These are phyloP conservation scores for Phoenoteleia sp. DNA, from an alignment of 2,888 invertebrate genomes.

Conservation along the genomic window DNA sequence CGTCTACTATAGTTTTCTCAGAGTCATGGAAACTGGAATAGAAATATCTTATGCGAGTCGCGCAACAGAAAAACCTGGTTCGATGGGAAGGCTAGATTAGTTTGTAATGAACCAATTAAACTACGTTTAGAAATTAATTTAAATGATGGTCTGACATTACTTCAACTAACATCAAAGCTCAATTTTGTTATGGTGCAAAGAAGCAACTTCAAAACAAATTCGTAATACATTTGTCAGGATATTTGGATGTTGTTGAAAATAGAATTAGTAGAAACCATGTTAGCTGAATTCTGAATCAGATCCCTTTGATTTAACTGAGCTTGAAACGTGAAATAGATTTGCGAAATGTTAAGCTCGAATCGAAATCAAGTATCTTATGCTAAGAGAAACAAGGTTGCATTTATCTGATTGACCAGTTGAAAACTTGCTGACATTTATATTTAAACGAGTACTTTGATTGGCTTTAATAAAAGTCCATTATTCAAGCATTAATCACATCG, in stretches of 20 bases:
- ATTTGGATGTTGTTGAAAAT: slow-evolving; percentile 17
- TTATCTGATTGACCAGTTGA: slow-evolving; percentile 7
- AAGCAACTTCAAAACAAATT: not conserved
- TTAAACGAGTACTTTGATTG: slow-evolving; percentile 4
- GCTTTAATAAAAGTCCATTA: slow-evolving; percentile 2
- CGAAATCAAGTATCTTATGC: slow-evolving; percentile 3
- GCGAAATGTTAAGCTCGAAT: not conserved
- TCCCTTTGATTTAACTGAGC: slow-evolving; percentile 27
- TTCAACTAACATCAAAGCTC: not conserved
- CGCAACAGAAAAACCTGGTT: not conserved
- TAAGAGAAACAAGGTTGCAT: not conserved
- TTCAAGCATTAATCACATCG: slow-evolving; percentile 1
- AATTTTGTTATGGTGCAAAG: not conserved
- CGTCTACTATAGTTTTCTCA: slow-evolving; percentile 30
- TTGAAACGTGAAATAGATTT: slow-evolving; percentile 19
- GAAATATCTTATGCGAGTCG: slow-evolving; percentile 2
- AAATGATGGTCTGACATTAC: not conserved
- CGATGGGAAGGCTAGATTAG: slow-evolving; percentile 6
- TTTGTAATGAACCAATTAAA: slow-evolving; percentile 24
- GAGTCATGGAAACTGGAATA: slow-evolving; percentile 21
- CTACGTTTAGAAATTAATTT: slow-evolving; percentile 2
- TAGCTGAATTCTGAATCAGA: slow-evolving; percentile 25
- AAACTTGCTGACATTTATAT: slow-evolving; percentile 27
- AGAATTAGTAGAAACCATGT: not conserved
- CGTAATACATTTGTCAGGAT: slow-evolving; percentile 16